phyloP scores from a whole-genome alignment of 2,113 vertebrate genomes.

The Nannospalax galili region DNA sequence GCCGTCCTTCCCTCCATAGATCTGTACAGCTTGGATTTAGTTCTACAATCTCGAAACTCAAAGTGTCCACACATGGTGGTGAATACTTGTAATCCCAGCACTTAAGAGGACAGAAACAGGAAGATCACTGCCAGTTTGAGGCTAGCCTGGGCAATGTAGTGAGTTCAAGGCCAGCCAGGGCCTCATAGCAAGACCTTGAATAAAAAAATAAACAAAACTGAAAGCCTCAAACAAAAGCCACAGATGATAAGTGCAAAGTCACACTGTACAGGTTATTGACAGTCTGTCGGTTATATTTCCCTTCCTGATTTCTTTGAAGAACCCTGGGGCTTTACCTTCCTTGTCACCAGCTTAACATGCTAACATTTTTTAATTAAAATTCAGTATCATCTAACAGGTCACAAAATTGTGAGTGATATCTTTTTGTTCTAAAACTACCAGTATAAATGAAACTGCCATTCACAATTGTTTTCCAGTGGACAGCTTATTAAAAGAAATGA shows the following conservation, averaged over 20 bases:
- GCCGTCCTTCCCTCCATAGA: neutral
- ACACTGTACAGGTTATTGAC: neutral
- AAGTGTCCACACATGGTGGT: neutral
- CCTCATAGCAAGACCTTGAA: neutral
- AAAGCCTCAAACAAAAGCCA: neutral
- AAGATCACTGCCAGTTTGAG: neutral
- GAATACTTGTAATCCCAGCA: neutral
- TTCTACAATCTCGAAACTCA: neutral
- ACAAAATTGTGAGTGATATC: neutral
- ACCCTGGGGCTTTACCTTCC: neutral
- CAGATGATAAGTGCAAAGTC: neutral
- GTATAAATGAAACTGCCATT: constrained; percentile 75
- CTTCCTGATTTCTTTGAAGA: neutral
- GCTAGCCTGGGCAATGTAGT: neutral
- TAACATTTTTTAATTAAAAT: constrained; percentile 73
- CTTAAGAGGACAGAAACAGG: neutral
- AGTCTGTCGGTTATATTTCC: neutral
- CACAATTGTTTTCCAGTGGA: constrained; percentile 71
- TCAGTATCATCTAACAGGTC: constrained; percentile 50
- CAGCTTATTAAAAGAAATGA: constrained; percentile 69
- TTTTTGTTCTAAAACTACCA: constrained; percentile 69
- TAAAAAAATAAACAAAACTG: neutral
- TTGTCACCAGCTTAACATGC: neutral
- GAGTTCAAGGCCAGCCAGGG: neutral
- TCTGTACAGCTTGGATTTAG: neutral